Conservation (phyloP, 1,140 invertebrate species). For the Dendroctonus ponderosae region DNA sequence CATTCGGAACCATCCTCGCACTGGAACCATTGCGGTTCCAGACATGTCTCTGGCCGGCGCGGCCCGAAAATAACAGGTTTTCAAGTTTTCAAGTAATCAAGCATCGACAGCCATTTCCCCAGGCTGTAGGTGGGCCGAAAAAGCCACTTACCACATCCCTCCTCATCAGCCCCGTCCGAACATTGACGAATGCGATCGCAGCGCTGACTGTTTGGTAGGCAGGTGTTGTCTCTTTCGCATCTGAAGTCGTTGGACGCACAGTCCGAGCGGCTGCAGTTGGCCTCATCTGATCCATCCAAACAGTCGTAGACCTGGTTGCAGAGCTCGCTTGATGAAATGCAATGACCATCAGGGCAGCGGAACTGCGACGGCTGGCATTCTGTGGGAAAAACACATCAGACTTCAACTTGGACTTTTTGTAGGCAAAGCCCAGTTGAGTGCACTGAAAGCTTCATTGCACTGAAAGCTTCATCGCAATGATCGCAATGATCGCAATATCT, state of each 20-base stretch:
- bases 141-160: constrained; percentile 76
- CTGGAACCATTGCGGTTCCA: constrained; percentile 63
- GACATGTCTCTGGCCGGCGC: constrained; percentile 54
- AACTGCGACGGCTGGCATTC: constrained; percentile 54
- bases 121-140: constrained; percentile 2
- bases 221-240: constrained; percentile 73
- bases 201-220: constrained; percentile 86
- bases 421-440: too few species aligned
- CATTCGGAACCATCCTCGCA: constrained; percentile 63
- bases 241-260: constrained; percentile 65
- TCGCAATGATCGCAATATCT: not conserved
- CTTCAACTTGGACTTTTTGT: too few species aligned
- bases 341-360: constrained; percentile 65
- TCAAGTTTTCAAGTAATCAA: constrained; percentile 16
- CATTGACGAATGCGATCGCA: constrained; percentile 89
- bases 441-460: too few species aligned
- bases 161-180: constrained; percentile 83
- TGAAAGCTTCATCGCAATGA: too few species aligned
- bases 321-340: constrained; percentile 62
- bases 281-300: constrained; percentile 66
- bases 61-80: constrained; percentile 45
- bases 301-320: constrained; percentile 67
- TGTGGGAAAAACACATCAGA: not conserved
- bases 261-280: constrained; percentile 46
- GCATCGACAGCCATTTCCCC: not conserved